Base-by-base conservation (phyloP, 1,140 invertebrate species). In the Hylaeus anthracinus region DNA sequence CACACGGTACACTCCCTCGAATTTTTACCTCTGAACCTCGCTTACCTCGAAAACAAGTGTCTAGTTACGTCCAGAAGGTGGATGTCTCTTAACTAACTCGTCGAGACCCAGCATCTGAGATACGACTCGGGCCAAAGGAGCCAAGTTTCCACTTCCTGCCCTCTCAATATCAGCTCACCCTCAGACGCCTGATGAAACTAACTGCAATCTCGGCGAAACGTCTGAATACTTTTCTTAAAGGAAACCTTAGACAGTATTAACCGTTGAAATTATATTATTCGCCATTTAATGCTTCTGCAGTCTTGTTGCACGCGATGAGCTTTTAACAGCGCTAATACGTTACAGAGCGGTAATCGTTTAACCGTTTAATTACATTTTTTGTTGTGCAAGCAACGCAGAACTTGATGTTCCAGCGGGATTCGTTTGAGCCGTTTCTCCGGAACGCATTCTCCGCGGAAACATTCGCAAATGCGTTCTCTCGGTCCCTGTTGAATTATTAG, bases 351-450 rank as follows among this genome's bases (percentile, higher is more conserved):
- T 37, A 60, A 58, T 12, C 15, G 9, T 60, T 51, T 51, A 77
- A 70, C 41, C 48, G 53, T 69, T 67, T 69, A 67, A 67, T 76
- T 69, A 58, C 14, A 58, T 48, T 69, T 55, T 6, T 8, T 4
- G 43, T 8, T 4, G 43, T 15, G 10, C 48, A 69, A 58, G 53
- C 64, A 58, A 45, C 26, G 43, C 3, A 60, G 45, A 74, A 74
- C n/a, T 64, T 51, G 60, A 53, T 53, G 39, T 69, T 58, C 14
- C 43, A 8, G 2, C 0, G 14, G 10, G 63, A 37, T 65, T 41
- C 45, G 15, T 77, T 71, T 63, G 6, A 71, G 26, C 45, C 45
- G 15, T 15, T n/a, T 41, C 10, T 8, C 43, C 37, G 37, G 41
- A 71, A 71, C 10, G 14, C 4, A 2, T 48, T 39, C 69, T 39